Evolutionary conservation across 92 coral and sea anemone species (phyloP), one percentile per base, ranked within the genome.

Genomic region (Ricordea florida): DNA sequence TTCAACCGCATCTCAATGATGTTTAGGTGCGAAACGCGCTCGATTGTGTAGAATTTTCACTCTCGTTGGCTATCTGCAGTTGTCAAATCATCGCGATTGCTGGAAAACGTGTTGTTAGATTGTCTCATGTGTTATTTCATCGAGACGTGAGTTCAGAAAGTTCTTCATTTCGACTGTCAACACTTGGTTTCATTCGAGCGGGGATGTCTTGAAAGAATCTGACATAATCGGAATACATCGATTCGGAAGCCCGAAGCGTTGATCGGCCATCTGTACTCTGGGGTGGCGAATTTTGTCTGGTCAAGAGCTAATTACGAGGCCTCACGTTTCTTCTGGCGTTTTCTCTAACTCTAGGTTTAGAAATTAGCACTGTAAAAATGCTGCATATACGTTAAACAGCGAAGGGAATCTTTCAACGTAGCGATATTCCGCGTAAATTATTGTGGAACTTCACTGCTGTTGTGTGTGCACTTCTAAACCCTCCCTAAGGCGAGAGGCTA

Each of bases 251-350:
- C 5, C 1, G 15, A 4, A 4, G 49, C 28, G 23, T 47, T 63
- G 29, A 69, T n/a, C n/a, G n/a, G n/a, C n/a, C 76, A 70, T 70
- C 77, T 70, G 77, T 55, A 70, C 49, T 17, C 53, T 40, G n/a
- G 40, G 40, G 77, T 37, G 66, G 77, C 42, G 20, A 13, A 53
- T 27, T 40, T 70, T 41, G 53, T 13, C 53, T 23, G 37, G 26
- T 70, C 42, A 55, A 70, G 77, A 70, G 36, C 77, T 65, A 53
- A 53, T 70, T 70, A 56, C 10, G 10, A 18, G 52, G 65, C 56
- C 65, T 70, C 77, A 16, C 35, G 32, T 70, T 70, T 70, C 77
- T 70, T 13, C 55, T 27, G 38, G 65, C 50, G 41, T 35, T 14
- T 15, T 14, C 38, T n/a, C n/a, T n/a, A n/a, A n/a, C n/a, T n/a